Evolutionary conservation across 2,888 invertebrate genomes (phyloP).

Genomic region (Argyresthia albistria): DNA sequence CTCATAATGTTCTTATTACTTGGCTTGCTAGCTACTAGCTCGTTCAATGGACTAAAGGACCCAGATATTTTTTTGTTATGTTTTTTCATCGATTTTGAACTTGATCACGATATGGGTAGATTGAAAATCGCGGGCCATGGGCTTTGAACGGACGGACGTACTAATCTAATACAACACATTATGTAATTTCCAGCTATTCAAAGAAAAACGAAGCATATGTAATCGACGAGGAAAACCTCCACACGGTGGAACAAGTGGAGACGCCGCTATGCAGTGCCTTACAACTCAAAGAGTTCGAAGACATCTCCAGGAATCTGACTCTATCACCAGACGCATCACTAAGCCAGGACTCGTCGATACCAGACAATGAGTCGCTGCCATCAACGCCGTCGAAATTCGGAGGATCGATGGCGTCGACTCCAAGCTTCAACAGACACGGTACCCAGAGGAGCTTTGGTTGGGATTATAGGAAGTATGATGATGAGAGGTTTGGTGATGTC

Average conservation of each 20-base stretch:
- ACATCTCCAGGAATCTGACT: constrained; percentile 31
- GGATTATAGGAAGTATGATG: constrained; percentile 44
- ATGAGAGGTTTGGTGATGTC: background rate
- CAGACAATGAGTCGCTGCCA: constrained; percentile 17
- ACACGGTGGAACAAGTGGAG: constrained; percentile 76
- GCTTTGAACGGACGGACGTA: too few relatives aligned
- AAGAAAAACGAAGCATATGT: constrained; percentile 70
- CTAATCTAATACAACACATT: too few relatives aligned
- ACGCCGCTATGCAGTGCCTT: constrained; percentile 87
- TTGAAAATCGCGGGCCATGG: too few relatives aligned
- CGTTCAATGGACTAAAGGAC: too few relatives aligned
- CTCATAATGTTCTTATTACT: too few relatives aligned
- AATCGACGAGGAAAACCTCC: constrained; percentile 76
- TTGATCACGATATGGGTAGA: too few relatives aligned
- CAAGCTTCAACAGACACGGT: constrained; percentile 28
- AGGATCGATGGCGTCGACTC: constrained; percentile 37
- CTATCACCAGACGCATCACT: constrained; percentile 35
- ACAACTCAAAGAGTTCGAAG: constrained; percentile 63
- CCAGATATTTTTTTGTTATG: too few relatives aligned
- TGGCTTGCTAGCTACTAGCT: too few relatives aligned
- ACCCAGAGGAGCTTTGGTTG: constrained; percentile 53
- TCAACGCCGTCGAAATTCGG: constrained; percentile 24
- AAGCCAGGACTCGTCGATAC: constrained; percentile 28
- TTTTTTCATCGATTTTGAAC: too few relatives aligned
- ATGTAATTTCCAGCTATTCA: constrained; percentile 59